phyloP scores from a whole-genome alignment of 2,797 vertebrate species.

The Catharus ustulatus region DNA sequence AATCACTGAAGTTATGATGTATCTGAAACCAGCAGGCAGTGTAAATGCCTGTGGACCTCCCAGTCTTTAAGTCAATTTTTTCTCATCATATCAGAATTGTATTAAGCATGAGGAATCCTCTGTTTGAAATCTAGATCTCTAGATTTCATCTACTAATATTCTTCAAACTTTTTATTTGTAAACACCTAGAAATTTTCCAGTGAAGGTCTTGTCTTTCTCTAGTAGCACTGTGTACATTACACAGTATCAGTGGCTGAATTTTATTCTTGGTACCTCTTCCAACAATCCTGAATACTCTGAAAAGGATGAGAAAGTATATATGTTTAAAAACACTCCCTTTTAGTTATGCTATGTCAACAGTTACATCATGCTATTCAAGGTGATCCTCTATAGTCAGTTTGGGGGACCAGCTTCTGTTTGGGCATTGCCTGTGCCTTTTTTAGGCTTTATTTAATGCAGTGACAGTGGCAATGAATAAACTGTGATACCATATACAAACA shows the following conservation, averaged over 20 bases:
- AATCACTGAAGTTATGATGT: background rate
- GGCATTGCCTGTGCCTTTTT: background rate
- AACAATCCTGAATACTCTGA: background rate
- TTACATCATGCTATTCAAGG: background rate
- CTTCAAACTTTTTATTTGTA: background rate
- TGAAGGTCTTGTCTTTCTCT: background rate
- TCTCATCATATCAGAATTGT: background rate
- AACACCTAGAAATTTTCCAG: background rate
- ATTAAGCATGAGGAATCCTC: background rate
- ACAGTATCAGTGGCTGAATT: background rate
- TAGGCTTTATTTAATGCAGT: background rate
- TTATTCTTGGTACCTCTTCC: background rate
- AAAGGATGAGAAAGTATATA: background rate
- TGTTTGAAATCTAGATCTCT: background rate
- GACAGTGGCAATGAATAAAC: background rate
- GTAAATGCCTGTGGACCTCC: background rate
- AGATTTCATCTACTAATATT: background rate
- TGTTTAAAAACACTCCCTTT: background rate
- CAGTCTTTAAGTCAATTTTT: background rate
- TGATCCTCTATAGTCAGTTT: background rate
- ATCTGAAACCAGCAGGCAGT: rapidly evolving
- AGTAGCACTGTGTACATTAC: rapidly evolving
- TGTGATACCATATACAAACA: background rate
- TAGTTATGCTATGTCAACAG: background rate
- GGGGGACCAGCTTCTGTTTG: background rate